These are phyloP conservation scores for Perizoma flavofasciatum DNA, from an alignment of 2,888 invertebrate species.

Conservation along the genomic window DNA sequence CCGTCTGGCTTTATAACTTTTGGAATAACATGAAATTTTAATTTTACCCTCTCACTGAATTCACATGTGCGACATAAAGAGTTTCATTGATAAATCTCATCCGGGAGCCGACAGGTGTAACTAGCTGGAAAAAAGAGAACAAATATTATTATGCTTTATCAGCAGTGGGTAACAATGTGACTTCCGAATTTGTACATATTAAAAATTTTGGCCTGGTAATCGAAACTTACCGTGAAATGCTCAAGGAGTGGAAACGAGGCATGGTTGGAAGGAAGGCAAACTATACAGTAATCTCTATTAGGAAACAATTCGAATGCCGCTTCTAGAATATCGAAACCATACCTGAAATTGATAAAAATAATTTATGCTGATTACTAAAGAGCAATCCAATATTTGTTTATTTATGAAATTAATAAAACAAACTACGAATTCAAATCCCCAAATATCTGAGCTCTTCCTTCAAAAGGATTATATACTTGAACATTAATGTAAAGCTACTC, in stretches of 20 bases:
- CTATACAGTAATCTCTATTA: conserved; percentile 84
- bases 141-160: not conserved
- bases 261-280: conserved; percentile 81
- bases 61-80: conserved; percentile 70
- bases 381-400: no score
- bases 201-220: no score
- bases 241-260: conserved; percentile 81
- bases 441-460: no score
- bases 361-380: no score
- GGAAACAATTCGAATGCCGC: conserved; percentile 86
- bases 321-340: conserved; percentile 82
- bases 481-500: no score
- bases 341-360: conserved; percentile 44
- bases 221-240: conserved; percentile 79
- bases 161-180: not conserved
- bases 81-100: conserved; percentile 64
- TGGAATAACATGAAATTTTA: no score
- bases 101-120: conserved; percentile 56
- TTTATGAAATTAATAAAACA: no score
- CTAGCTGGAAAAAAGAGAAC: conserved; percentile 59
- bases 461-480: no score
- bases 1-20: no score
- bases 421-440: no score
- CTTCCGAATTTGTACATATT: no score
- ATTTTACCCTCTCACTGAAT: conserved; percentile 71